These are phyloP conservation scores for Sciurus niger DNA, from an alignment of 2,113 vertebrate genomes.

Conservation along the genomic window DNA sequence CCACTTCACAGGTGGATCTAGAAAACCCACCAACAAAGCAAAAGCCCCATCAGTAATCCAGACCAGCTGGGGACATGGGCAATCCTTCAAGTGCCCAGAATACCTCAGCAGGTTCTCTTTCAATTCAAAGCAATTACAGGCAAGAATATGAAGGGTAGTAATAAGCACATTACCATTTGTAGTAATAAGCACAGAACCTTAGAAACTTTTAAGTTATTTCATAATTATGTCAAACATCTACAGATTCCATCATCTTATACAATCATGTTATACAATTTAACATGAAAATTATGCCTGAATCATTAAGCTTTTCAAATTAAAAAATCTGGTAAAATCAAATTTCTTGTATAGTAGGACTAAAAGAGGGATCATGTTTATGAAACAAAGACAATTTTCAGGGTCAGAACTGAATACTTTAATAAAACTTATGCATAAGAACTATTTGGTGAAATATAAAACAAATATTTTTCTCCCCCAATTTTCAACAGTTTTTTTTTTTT, in stretches of 20 bases:
- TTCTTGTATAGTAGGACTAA: slow-evolving; percentile 18
- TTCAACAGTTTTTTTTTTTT: background rate
- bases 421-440: slow-evolving; percentile 69
- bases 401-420: slow-evolving; percentile 59
- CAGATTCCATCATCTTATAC: background rate
- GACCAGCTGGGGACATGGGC: background rate
- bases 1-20: background rate
- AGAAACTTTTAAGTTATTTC: slow-evolving; percentile 24
- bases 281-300: slow-evolving; percentile 54
- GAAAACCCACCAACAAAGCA: background rate
- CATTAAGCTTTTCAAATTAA: slow-evolving; percentile 49
- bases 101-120: background rate
- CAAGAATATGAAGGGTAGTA: no score
- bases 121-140: background rate
- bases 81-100: background rate
- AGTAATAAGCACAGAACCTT: background rate
- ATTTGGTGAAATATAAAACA: slow-evolving; percentile 68
- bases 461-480: slow-evolving; percentile 12
- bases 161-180: background rate
- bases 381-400: slow-evolving; percentile 39
- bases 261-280: background rate
- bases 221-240: background rate
- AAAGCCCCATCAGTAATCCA: background rate
- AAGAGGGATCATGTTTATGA: slow-evolving; percentile 63
- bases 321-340: slow-evolving; percentile 68